A percentile compares a stretch with the other conserved stretches of the same genome.
These are phyloP conservation scores for Gastrophryne carolinensis DNA, from an alignment of 2,797 vertebrate genomes.

Conservation along the genomic window DNA sequence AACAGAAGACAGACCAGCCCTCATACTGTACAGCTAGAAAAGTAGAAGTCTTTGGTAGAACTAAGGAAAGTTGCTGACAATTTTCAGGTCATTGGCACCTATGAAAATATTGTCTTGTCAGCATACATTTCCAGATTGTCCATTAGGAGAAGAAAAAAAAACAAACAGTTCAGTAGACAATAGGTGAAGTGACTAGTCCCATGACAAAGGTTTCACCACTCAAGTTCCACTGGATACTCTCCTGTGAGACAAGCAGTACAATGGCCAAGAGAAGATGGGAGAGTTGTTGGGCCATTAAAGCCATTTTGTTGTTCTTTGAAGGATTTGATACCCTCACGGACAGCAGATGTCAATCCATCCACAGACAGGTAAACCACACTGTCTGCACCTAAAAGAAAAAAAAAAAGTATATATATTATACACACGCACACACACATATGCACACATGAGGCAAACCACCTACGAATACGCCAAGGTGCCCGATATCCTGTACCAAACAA, in stretches of 20 bases:
- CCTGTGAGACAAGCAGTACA: slow-evolving; percentile 96
- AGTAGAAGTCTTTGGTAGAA: not conserved
- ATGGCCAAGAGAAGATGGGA: slow-evolving; percentile 73
- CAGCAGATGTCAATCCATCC: slow-evolving; percentile 88
- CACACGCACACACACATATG: too few species aligned
- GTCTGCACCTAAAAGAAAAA: slow-evolving; percentile 78
- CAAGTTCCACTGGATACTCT: slow-evolving; percentile 90
- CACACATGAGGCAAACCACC: too few species aligned
- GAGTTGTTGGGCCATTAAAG: slow-evolving; percentile 58
- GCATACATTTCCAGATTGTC: too few species aligned
- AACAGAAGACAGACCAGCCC: not conserved
- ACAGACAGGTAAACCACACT: slow-evolving; percentile 93
- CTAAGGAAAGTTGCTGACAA: not conserved
- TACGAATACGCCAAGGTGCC: too few species aligned
- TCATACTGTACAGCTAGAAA: not conserved
- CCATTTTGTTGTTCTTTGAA: slow-evolving; percentile 65
- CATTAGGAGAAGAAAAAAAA: slow-evolving; percentile 13
- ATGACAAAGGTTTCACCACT: slow-evolving; percentile 77
- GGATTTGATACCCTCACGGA: slow-evolving; percentile 79
- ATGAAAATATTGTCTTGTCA: not conserved
- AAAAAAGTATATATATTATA: too few species aligned
- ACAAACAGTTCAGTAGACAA: not conserved
- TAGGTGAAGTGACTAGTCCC: not conserved
- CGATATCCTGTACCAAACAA: too few species aligned
- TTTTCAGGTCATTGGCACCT: not conserved